phyloP scores from a whole-genome alignment of 2,888 invertebrate species.

The Chloroclystis v-ata region DNA sequence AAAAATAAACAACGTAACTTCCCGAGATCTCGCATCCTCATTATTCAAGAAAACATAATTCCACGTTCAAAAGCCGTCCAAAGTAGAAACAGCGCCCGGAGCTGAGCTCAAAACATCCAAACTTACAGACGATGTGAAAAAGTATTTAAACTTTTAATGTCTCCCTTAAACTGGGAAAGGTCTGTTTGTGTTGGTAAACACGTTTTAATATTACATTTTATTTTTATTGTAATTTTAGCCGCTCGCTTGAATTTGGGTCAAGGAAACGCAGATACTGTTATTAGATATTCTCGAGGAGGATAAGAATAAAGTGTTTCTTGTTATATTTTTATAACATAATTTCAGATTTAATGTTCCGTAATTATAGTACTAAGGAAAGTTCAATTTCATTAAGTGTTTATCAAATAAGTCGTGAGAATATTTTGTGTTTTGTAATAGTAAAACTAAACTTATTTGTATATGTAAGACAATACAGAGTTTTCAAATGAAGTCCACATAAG shows the following conservation, averaged over 20 bases:
- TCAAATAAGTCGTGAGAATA: too few species aligned
- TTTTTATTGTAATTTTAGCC: conserved; percentile 31
- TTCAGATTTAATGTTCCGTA: too few species aligned
- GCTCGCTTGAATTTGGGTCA: conserved; percentile 25
- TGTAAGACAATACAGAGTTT: too few species aligned
- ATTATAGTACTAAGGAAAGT: too few species aligned
- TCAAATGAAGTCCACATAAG: too few species aligned
- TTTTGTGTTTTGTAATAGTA: too few species aligned
- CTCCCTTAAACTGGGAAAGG: conserved; percentile 36
- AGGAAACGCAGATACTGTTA: conserved; percentile 22
- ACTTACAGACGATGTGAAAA: conserved; percentile 54
- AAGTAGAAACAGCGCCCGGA: conserved; percentile 40
- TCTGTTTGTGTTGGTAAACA: conserved; percentile 42
- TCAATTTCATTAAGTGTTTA: too few species aligned
- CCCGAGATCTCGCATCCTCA: conserved; percentile 24
- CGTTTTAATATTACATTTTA: conserved; percentile 35
- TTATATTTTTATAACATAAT: too few species aligned
- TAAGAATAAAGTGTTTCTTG: conserved; percentile 1
- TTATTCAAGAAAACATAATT: conserved; percentile 32
- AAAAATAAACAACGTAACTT: conserved; percentile 16
- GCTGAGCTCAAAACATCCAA: conserved; percentile 43
- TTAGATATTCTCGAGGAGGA: conserved; percentile 22
- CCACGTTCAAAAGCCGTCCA: conserved; percentile 34
- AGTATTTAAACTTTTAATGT: conserved; percentile 54
- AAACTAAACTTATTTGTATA: too few species aligned